These are phyloP conservation scores for Ditylenchus weischeri DNA, from an alignment of 2,888 invertebrate genomes.

Conservation along the genomic window DNA sequence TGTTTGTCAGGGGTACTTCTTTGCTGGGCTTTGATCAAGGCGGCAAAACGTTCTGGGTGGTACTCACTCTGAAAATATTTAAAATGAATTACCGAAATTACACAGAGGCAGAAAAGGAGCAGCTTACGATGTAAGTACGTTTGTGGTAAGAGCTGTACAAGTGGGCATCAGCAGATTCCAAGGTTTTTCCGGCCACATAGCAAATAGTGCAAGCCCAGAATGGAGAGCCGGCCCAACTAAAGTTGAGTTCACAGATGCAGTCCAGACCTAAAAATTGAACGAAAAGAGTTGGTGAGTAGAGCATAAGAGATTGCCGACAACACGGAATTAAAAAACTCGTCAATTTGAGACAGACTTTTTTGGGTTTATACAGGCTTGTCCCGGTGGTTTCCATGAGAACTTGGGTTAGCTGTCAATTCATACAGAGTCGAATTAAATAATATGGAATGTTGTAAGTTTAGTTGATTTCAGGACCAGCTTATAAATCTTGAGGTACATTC, in stretches of 20 bases:
- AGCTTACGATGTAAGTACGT: slow-evolving; percentile 22
- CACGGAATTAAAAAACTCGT: too few species aligned
- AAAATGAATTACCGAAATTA: background rate
- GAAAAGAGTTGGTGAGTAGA: too few species aligned
- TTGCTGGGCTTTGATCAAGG: slow-evolving; percentile 9
- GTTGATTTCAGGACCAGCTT: too few species aligned
- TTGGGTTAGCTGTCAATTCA: too few species aligned
- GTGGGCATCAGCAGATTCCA: slow-evolving; percentile 28
- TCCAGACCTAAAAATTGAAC: slow-evolving; percentile 17
- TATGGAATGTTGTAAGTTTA: too few species aligned
- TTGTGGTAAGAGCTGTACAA: slow-evolving; percentile 23
- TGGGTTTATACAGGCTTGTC: too few species aligned
- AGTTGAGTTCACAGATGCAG: slow-evolving; percentile 29
- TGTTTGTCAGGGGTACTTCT: slow-evolving; percentile 13
- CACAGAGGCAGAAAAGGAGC: background rate
- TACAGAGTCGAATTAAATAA: too few species aligned
- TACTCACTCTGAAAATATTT: slow-evolving; percentile 12
- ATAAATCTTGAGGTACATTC: too few species aligned
- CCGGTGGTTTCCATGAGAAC: too few species aligned
- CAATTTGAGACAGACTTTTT: too few species aligned
- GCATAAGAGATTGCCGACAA: too few species aligned
- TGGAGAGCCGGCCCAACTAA: slow-evolving; percentile 16
- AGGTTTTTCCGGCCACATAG: slow-evolving; percentile 22
- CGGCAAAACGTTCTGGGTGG: slow-evolving; percentile 13
- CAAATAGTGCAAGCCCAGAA: slow-evolving; percentile 32